A percentile compares a stretch with the other conserved stretches of the same genome.
Evolutionary conservation across 2,113 vertebrate species (phyloP).

Genomic region (Nerophis ophidion): DNA sequence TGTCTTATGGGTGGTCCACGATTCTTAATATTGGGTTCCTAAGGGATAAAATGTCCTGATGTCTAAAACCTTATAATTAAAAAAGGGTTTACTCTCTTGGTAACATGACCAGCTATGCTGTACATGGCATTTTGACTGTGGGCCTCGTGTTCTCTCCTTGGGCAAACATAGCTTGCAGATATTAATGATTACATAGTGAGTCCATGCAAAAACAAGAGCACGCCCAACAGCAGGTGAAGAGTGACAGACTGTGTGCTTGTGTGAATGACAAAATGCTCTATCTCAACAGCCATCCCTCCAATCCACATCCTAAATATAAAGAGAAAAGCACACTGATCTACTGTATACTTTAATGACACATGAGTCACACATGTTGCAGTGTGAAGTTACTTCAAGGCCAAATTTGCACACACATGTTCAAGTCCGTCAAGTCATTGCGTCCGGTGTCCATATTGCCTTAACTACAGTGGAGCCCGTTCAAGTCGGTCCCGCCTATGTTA

Average conservation of each 20-base stretch:
- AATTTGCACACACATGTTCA: no score
- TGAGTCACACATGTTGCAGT: no score
- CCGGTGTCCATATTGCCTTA: no score
- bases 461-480: no score
- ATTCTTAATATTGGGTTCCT: no score
- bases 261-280: conserved; percentile 10
- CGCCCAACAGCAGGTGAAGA: conserved; percentile 37
- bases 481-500: no score
- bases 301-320: conserved; percentile 42
- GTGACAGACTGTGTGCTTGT: conserved; percentile 26
- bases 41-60: no score
- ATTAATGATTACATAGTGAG: conserved; percentile 72
- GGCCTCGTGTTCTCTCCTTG: conserved; percentile 3
- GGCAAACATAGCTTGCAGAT: conserved; percentile 61
- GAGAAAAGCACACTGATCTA: conserved; percentile 44
- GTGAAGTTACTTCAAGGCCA: no score
- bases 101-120: not conserved
- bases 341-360: no score
- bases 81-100: not conserved
- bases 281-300: not conserved
- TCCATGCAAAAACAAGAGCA: conserved; percentile 73
- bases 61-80: no score
- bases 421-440: no score
- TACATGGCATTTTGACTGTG: conserved; percentile 2
- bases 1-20: no score